These are phyloP conservation scores for Vireo griseus DNA, from an alignment of 2,797 vertebrate genomes.

Conservation along the genomic window DNA sequence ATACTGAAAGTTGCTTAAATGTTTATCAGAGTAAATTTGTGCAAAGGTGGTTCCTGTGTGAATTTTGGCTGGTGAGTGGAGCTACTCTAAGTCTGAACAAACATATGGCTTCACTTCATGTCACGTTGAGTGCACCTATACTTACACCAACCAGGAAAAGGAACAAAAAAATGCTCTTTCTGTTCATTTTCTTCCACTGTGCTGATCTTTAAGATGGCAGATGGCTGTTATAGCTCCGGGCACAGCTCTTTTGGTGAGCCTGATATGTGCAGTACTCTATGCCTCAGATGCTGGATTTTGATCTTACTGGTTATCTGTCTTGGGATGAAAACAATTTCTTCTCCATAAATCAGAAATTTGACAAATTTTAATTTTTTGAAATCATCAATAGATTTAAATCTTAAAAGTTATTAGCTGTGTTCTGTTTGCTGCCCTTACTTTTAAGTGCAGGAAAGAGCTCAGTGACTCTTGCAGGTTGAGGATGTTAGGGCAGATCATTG, in stretches of 20 bases:
- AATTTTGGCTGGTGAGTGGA: neutral
- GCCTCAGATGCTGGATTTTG: neutral
- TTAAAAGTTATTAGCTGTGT: neutral
- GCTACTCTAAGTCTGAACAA: neutral
- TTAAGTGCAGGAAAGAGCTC: neutral
- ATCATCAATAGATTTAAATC: neutral
- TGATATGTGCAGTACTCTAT: neutral
- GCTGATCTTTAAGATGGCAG: neutral
- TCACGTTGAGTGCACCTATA: neutral
- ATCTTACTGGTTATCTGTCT: neutral
- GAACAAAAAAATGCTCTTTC: neutral
- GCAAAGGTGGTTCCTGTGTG: neutral
- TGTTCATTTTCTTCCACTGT: neutral
- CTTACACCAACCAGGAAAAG: neutral
- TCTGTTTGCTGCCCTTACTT: neutral
- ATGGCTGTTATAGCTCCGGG: fast-evolving
- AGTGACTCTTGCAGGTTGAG: neutral
- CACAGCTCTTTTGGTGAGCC: neutral
- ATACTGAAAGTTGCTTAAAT: neutral
- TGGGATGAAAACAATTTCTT: neutral
- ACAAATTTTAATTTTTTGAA: neutral
- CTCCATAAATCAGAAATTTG: neutral
- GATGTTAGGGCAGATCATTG: neutral
- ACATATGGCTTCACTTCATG: neutral
- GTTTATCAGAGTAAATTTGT: neutral